Evolutionary conservation across 2,888 invertebrate species (phyloP), one percentile per base, ranked within the genome.

Genomic region (Leptarthrus brevirostris): DNA sequence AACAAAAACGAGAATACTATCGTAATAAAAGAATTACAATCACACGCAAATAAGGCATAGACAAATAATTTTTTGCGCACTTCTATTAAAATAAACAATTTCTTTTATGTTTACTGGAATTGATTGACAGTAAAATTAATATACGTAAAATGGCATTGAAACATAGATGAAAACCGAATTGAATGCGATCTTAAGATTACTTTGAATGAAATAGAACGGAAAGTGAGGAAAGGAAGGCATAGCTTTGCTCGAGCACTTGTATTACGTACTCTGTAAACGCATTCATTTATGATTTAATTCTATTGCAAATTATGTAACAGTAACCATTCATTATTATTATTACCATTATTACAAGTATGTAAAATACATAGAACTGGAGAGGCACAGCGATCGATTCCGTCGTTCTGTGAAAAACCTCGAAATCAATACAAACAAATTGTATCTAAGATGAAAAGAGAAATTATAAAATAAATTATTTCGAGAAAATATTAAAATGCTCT

Each of bases 401-500:
- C 24, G 56, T 56, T 56, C 56, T 56, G 56, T 66, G 49, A 47
- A 18, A 66, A 66, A 47, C 49, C 47, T 66, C 66, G 47, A 66
- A 66, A 66, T 47, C 5, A 47, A 47, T 47, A 47, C 49, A 49
- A 66, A 66, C 22, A 66, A 66, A 47, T 66, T 66, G 49, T 66
- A 66, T 47, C 47, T 66, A 66, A 66, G 16, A n/a, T 61, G 61
- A 66, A 47, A 47, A 49, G 49, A 47, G 47, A 61, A 40, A 40
- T 40, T 66, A n/a, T n/a, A n/a, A 66, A 66, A 66, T 66, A 47
- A 66, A 44, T 47, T 66, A 66, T 66, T 66, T 66, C 66, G 26
- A 66, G 30, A 47, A 66, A 66, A 49, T 66, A 66, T 10, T 20
- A 47, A 66, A 53, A 8, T 8, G 1, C 0, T 30, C 30, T n/a